phyloP scores from a whole-genome alignment of 1,140 invertebrate genomes.

The Leptonema lineaticorne region DNA sequence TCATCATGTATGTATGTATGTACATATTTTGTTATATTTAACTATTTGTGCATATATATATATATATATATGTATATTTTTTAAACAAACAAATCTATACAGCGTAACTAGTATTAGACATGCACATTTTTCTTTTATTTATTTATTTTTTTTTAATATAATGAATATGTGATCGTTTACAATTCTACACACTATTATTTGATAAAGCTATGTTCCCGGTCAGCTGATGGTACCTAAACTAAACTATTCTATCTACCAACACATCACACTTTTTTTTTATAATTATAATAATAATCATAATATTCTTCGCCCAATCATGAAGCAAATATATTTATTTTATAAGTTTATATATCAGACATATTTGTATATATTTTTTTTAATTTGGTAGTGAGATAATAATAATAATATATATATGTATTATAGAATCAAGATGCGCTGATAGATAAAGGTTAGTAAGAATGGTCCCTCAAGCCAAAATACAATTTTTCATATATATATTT shows the following conservation, averaged over 20 bases:
- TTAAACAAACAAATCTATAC: slow-evolving; percentile 6
- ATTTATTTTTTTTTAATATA: no score
- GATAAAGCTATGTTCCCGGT: slow-evolving; percentile 58
- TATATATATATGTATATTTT: slow-evolving; percentile 4
- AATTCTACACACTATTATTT: slow-evolving; percentile 49
- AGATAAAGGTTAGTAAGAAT: slow-evolving; percentile 42
- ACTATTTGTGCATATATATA: not conserved
- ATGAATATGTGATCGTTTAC: slow-evolving; percentile 1
- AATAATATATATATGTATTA: slow-evolving; percentile 15
- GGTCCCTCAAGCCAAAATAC: slow-evolving; percentile 42
- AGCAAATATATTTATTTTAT: not conserved
- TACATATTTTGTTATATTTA: not conserved
- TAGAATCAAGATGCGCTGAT: slow-evolving; percentile 41
- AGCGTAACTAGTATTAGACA: slow-evolving; percentile 20
- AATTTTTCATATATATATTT: slow-evolving; percentile 30
- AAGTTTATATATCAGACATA: slow-evolving; percentile 11
- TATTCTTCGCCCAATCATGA: slow-evolving; percentile 1
- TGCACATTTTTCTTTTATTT: slow-evolving; percentile 12
- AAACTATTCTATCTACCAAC: slow-evolving; percentile 42
- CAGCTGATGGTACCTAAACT: slow-evolving; percentile 44
- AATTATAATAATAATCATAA: slow-evolving; percentile 4
- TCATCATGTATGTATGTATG: not conserved
- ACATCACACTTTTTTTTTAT: slow-evolving; percentile 37
- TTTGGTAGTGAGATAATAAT: not conserved
- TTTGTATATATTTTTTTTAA: not conserved